phyloP scores from a whole-genome alignment of 2,888 invertebrate species.

The Chrysomela aeneicollis region DNA sequence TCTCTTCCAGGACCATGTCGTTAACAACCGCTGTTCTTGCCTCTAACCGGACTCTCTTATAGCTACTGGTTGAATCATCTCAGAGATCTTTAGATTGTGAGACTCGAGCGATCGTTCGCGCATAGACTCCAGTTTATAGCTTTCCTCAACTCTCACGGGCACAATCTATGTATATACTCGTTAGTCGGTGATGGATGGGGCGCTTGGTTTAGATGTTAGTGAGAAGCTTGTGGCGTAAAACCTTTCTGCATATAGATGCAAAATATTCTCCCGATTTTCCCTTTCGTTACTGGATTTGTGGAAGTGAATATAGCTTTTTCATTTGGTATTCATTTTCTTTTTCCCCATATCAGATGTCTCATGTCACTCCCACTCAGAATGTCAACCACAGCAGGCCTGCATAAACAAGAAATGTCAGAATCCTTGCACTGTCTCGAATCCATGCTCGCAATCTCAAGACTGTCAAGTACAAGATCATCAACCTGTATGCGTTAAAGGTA shows the following conservation, averaged over 20 bases:
- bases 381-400: slow-evolving; percentile 80
- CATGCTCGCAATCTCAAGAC: slow-evolving; percentile 77
- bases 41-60: slow-evolving; percentile 5
- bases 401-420: slow-evolving; percentile 80
- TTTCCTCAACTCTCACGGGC: neutral
- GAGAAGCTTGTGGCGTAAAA: neutral
- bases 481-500: slow-evolving; percentile 84
- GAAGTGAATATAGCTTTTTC: too few relatives aligned
- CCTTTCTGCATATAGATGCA: neutral
- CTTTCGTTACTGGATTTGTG: too few relatives aligned
- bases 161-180: neutral
- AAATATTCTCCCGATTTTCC: neutral
- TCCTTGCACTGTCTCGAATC: slow-evolving; percentile 79
- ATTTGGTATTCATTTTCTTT: slow-evolving; percentile 31
- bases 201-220: neutral
- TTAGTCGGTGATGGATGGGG: neutral
- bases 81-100: neutral
- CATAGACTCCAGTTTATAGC: too few relatives aligned
- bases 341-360: slow-evolving; percentile 67
- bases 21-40: slow-evolving; percentile 11
- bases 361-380: slow-evolving; percentile 82
- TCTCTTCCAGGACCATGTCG: slow-evolving; percentile 6
- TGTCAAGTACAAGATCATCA: slow-evolving; percentile 85
- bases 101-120: neutral
- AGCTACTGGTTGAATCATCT: neutral